phyloP scores from a whole-genome alignment of 2,888 invertebrate species.

The Ceraclea dissimilis region DNA sequence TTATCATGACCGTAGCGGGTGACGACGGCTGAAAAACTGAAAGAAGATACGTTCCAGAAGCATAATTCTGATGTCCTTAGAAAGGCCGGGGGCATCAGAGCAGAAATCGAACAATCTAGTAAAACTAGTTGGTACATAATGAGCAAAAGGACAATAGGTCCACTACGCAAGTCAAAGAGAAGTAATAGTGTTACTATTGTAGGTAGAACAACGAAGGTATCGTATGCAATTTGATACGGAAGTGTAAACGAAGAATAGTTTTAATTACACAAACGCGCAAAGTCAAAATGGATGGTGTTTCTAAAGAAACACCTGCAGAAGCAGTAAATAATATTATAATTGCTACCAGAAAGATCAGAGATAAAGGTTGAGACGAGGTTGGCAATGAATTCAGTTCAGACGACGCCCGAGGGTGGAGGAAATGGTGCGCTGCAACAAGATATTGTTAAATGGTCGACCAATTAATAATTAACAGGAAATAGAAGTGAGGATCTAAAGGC shows the following conservation, averaged over 20 bases:
- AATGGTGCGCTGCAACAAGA: too few relatives aligned
- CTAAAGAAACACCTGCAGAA: too few relatives aligned
- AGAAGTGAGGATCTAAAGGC: too few relatives aligned
- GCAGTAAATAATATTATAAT: too few relatives aligned
- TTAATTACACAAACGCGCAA: background rate
- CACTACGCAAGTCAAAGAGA: background rate
- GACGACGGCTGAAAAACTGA: background rate
- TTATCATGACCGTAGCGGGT: background rate
- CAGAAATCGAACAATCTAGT: background rate
- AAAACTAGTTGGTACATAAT: background rate
- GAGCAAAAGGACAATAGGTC: background rate
- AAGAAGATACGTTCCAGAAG: background rate
- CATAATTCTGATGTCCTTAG: background rate
- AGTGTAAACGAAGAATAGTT: background rate
- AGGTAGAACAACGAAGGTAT: background rate
- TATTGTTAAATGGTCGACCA: too few relatives aligned
- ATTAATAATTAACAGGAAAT: too few relatives aligned
- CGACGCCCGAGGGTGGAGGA: too few relatives aligned
- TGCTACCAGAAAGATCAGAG: too few relatives aligned
- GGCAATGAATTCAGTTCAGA: too few relatives aligned
- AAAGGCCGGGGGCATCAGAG: background rate
- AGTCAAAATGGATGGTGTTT: too few relatives aligned
- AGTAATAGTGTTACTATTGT: too few relatives aligned
- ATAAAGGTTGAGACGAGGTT: too few relatives aligned
- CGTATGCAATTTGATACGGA: background rate